Conservation (phyloP, 1,140 invertebrate species). For the Ectropis grisescens region DNA sequence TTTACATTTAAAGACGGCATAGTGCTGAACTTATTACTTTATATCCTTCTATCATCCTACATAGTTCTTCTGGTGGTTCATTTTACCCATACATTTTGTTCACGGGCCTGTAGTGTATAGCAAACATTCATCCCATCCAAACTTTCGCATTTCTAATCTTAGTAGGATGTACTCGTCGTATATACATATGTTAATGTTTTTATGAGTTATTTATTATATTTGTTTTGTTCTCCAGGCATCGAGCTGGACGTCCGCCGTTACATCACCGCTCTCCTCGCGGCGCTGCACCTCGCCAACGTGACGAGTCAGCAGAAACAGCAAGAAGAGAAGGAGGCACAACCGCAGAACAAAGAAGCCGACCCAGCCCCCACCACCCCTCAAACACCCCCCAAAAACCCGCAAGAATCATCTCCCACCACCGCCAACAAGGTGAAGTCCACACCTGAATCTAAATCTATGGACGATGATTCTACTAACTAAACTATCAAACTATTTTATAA, state of each 20-base stretch:
- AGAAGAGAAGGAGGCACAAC: constrained; percentile 29
- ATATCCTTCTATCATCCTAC: no score
- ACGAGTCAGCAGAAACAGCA: constrained; percentile 72
- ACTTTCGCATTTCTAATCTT: no score
- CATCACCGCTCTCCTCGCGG: constrained; percentile 72
- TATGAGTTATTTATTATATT: no score
- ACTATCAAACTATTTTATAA: no score
- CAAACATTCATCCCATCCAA: no score
- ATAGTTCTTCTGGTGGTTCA: no score
- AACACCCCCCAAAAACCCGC: constrained; percentile 5
- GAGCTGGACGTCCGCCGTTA: constrained; percentile 73
- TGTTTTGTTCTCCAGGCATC: constrained; percentile 23
- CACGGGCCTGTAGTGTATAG: no score
- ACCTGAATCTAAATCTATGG: constrained; percentile 45
- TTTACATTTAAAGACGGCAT: no score
- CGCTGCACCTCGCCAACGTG: constrained; percentile 75
- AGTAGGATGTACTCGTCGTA: no score
- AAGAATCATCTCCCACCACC: constrained; percentile 63
- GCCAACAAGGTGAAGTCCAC: constrained; percentile 51
- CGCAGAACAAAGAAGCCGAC: constrained; percentile 34
- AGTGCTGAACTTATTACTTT: no score
- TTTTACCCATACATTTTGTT: no score
- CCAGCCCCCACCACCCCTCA: constrained; percentile 9
- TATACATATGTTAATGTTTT: no score
- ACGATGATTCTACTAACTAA: constrained; percentile 4